Evolutionary conservation across 2,888 invertebrate genomes (phyloP), one percentile per base, ranked within the genome.

Genomic region (Carabus problematicus): DNA sequence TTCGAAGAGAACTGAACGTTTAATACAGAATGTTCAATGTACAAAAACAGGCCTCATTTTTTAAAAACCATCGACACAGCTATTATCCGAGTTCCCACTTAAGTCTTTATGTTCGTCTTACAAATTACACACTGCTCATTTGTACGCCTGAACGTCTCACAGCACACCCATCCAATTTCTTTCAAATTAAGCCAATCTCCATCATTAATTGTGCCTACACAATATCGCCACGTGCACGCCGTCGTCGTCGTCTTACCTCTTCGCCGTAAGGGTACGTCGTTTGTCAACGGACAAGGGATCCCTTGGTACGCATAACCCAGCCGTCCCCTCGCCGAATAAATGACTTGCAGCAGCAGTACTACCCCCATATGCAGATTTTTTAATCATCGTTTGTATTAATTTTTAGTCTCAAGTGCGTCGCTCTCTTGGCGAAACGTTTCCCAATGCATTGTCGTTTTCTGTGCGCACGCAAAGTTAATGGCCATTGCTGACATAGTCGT

Each of bases 301-400:
- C 76, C 76, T 66, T 71, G 75, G 71, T 73, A 71, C 73, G 73
- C 75, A 71, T 76, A 76, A 75, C 75, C 74, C 72, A 71, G 72
- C 70, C 72, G 71, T 69, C 72, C 70, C 52, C 9, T 52, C 19
- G 52, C 67, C 68, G 4, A 29, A 29, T 29, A 29, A 29, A 29
- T 29, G 29, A 29, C 29, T 29, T 6, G 29, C 72, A 71, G 70
- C 41, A 45, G 74, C 29, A 29, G 29, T 3, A 29, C 29, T 29
- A n/a, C n/a, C 73, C 74, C 72, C 72, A 73, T 77, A 77, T 77
- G 77, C 75, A 77, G 76, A 77, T 77, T 77, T 77, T 77, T 77
- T 77, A 77, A 77, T 77, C 76, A 77, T 74, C 75, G 75, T 76
- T 76, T 75, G 75, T 75, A 77, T 76, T 77, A 77, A 77, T 77